Evolutionary conservation across 2,888 invertebrate species (phyloP).

Genomic region (Cistogaster globosa): DNA sequence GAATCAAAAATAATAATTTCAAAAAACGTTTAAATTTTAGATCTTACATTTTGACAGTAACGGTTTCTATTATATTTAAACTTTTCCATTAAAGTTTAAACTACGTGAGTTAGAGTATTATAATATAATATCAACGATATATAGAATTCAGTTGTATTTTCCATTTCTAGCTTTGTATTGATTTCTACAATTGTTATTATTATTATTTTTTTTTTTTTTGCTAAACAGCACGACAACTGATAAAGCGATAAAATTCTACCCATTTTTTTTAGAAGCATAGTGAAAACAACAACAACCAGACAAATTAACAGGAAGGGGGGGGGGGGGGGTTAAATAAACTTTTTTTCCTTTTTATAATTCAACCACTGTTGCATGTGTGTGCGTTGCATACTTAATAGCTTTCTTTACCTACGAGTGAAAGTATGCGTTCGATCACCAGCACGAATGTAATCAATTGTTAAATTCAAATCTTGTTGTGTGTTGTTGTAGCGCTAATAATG

Average conservation of each 20-base stretch:
- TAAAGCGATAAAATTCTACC: conserved; percentile 29
- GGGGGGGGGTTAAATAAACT: neutral
- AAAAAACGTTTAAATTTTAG: too few species aligned
- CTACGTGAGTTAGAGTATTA: too few species aligned
- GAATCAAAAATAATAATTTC: too few species aligned
- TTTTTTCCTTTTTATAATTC: conserved; percentile 51
- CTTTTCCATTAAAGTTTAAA: too few species aligned
- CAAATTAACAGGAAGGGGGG: conserved; percentile 6
- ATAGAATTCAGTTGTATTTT: conserved; percentile 1
- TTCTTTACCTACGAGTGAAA: conserved; percentile 29
- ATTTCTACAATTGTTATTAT: too few species aligned
- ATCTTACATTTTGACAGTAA: too few species aligned
- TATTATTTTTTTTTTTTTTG: conserved; percentile 23
- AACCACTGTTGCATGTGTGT: conserved; percentile 57
- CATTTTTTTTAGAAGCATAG: neutral
- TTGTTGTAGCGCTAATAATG: conserved; percentile 25
- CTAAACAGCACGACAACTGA: conserved; percentile 35
- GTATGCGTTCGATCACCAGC: neutral
- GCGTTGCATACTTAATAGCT: conserved; percentile 64
- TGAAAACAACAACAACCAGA: conserved; percentile 14
- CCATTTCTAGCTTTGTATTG: conserved; percentile 19
- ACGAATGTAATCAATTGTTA: conserved; percentile 46
- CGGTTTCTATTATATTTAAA: too few species aligned
- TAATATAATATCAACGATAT: too few species aligned
- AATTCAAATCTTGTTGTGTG: conserved; percentile 27